Conservation (phyloP, 2,888 invertebrate species). For the Drosophila melanocephala region DNA sequence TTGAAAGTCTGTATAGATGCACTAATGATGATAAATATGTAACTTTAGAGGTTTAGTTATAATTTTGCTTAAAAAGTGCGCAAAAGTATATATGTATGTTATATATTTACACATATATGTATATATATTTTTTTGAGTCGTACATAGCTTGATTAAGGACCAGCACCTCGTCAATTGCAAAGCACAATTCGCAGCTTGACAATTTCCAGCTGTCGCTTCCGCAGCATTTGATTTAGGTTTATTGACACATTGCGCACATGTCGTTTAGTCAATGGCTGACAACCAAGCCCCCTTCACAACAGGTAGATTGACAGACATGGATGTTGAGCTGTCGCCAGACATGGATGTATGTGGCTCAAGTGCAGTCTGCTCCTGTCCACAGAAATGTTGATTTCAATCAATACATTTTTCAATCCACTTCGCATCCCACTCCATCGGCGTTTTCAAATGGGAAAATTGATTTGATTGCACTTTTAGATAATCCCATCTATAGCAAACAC, state of each 20-base stretch:
- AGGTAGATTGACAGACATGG: constrained; percentile 31
- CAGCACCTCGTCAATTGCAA: background rate
- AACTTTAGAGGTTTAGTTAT: background rate
- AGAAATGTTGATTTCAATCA: constrained; percentile 11
- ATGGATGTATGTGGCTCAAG: constrained; percentile 10
- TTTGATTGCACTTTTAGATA: constrained; percentile 13
- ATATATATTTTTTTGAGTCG: background rate
- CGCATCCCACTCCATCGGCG: background rate
- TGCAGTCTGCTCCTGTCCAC: constrained; percentile 8
- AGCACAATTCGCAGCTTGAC: background rate
- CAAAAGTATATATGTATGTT: background rate
- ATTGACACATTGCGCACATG: constrained; percentile 53
- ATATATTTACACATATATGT: background rate
- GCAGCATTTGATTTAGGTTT: constrained; percentile 58
- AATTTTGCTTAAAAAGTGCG: background rate
- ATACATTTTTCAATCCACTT: constrained; percentile 16
- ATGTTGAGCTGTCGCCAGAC: constrained; percentile 21
- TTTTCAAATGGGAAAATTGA: background rate
- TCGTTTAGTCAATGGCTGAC: constrained; percentile 38
- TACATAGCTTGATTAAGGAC: background rate
- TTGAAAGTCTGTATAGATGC: background rate
- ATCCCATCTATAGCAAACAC: background rate
- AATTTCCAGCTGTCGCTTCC: constrained; percentile 17
- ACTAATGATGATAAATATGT: background rate
- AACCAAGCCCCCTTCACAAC: constrained; percentile 22